Conservation (phyloP, 2,797 vertebrate species). For the Danio tinwini region DNA sequence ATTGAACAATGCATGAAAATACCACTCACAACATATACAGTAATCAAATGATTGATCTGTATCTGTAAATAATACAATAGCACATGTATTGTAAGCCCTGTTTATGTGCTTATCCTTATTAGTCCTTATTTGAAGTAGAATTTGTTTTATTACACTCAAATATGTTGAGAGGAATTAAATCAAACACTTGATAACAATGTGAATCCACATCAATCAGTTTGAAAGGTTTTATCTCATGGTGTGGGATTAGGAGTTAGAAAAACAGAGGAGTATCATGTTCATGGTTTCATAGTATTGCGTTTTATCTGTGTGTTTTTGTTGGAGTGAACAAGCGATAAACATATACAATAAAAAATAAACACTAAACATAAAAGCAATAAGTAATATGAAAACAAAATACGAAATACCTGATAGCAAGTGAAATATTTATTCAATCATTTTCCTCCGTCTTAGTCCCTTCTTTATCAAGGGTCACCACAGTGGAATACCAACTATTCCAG, state of each 20-base stretch:
- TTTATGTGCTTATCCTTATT: background rate
- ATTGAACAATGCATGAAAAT: background rate
- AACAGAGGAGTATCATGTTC: background rate
- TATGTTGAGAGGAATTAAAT: background rate
- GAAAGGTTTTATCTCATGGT: background rate
- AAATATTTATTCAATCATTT: no score
- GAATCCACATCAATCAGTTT: background rate
- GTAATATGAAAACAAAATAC: background rate
- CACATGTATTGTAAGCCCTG: background rate
- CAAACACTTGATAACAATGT: background rate
- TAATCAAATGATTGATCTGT: background rate
- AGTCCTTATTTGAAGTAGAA: background rate
- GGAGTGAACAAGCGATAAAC: background rate
- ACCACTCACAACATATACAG: background rate
- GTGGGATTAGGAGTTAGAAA: background rate
- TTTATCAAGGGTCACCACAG: no score
- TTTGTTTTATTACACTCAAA: background rate
- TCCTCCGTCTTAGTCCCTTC: no score
- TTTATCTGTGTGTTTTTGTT: background rate
- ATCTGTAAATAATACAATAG: background rate
- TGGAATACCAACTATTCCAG: no score
- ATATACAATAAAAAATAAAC: background rate
- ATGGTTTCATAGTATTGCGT: background rate
- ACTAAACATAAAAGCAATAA: background rate
- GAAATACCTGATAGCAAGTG: background rate